phyloP scores from a whole-genome alignment of 2,797 vertebrate species.

The Syngnathus acus region DNA sequence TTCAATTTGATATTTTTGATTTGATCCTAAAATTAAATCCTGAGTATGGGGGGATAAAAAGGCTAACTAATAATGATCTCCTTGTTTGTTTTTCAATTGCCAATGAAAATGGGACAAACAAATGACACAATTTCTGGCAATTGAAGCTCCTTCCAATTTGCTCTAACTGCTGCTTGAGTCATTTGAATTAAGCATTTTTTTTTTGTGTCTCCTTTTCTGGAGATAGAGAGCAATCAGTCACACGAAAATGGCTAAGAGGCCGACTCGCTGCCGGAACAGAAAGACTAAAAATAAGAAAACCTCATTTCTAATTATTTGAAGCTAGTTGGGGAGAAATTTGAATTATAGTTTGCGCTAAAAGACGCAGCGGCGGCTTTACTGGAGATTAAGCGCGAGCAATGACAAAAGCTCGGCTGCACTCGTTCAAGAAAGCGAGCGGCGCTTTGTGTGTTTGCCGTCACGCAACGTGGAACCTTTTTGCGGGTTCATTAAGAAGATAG shows the following conservation, averaged over 20 bases:
- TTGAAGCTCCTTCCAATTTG: constrained; percentile 59
- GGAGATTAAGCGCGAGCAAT: constrained; percentile 6
- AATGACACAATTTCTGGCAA: constrained; percentile 28
- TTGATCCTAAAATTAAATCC: too few relatives aligned
- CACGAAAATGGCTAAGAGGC: constrained; percentile 42
- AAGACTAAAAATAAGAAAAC: constrained; percentile 1
- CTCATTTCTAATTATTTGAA: constrained; percentile 3
- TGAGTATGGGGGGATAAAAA: too few relatives aligned
- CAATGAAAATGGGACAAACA: background rate
- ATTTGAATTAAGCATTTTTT: constrained; percentile 56
- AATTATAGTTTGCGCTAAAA: constrained; percentile 41
- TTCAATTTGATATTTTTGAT: too few relatives aligned
- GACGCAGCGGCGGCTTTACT: constrained; percentile 8
- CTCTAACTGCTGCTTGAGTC: constrained; percentile 54
- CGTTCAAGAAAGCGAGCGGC: background rate
- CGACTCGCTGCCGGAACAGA: constrained; percentile 5
- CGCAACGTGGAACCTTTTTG: background rate
- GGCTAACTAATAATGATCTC: background rate
- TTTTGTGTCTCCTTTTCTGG: constrained; percentile 3
- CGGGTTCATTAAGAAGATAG: background rate
- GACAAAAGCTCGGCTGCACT: background rate
- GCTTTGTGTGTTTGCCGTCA: background rate
- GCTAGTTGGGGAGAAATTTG: constrained; percentile 34
- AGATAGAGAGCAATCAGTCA: constrained; percentile 56
- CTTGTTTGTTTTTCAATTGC: background rate